Base-by-base conservation (phyloP, 64 coral and sea anemone species). In the Hydrozoanthus tunicans region DNA sequence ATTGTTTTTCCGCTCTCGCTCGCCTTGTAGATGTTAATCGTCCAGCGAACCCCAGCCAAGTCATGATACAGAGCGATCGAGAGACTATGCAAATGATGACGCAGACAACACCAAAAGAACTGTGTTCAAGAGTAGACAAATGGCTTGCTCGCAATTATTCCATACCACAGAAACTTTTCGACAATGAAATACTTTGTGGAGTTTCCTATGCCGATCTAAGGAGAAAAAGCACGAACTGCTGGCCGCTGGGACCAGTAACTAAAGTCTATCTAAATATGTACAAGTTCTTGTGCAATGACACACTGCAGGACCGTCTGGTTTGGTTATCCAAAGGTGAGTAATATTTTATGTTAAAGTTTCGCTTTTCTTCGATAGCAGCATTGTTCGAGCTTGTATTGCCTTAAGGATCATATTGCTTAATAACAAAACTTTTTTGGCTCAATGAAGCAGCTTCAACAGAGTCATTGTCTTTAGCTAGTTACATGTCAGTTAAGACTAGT, bases 1-100 rank as follows among this genome's bases (percentile, higher is more conserved):
- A 83, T 83, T 83, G 81, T 68, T 83, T 83, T 53, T 83, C 81
- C 60, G 81, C 62, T 83, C 81, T 83, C 81, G 62, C 81, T 83
- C 81, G 62, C 62, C 51, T 83, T 83, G 27, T 83, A 83, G 81
- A 83, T 83, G 81, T 66, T 13, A 8, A 2, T n/a, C 43, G 23
- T 69, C 63, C 51, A 61, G 32, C 6, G 14, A 83, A 14, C 62
- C 51, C 81, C 63, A 26, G 61, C 81, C 81, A 64, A 83, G 32
- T 14, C 8, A 0, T 54, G 81, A 55, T 43, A 66, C 20, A 67
- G 26, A 83, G 32, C 20, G 81, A 83, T 26, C 32, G 67, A 23
- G 81, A 13, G 1, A 51, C 55, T 83, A 67, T 83, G 81, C 61
- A 64, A 17, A 83, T 83, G 81, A 83, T 83, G 81, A 52, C 81